Conservation (phyloP, 2,113 vertebrate species). For the Rana temporaria region DNA sequence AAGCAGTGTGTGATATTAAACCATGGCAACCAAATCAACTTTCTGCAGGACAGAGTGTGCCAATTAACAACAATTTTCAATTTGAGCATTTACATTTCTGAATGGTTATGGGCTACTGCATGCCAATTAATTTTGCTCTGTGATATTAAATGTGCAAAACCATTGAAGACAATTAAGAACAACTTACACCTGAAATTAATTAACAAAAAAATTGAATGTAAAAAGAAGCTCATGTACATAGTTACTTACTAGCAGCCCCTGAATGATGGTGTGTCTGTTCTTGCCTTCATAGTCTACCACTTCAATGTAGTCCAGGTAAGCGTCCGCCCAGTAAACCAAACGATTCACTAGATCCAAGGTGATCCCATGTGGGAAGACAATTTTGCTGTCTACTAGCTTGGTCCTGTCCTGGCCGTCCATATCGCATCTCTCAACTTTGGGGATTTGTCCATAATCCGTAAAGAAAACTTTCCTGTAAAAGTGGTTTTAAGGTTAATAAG, state of each 20-base stretch:
- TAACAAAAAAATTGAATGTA: no score
- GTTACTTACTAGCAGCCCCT: conserved; percentile 91
- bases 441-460: conserved; percentile 95
- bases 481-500: no score
- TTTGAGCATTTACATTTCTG: no score
- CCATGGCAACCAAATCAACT: no score
- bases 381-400: conserved; percentile 96
- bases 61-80: no score
- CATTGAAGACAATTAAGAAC: no score
- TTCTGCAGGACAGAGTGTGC: no score
- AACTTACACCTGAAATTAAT: no score
- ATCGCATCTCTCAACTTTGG: conserved; percentile 94
- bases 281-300: conserved; percentile 97
- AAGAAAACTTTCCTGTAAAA: conserved; percentile 91
- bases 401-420: conserved; percentile 98
- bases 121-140: no score
- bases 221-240: neutral
- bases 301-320: conserved; percentile 97
- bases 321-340: conserved; percentile 96
- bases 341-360: conserved; percentile 93
- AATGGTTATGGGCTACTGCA: no score
- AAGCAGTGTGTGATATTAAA: no score
- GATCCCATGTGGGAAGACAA: conserved; percentile 94
- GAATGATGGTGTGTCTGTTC: conserved; percentile 95
- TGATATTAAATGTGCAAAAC: no score